Base-by-base conservation (phyloP, 1,140 invertebrate species). In the Drosophila pectinifera region DNA sequence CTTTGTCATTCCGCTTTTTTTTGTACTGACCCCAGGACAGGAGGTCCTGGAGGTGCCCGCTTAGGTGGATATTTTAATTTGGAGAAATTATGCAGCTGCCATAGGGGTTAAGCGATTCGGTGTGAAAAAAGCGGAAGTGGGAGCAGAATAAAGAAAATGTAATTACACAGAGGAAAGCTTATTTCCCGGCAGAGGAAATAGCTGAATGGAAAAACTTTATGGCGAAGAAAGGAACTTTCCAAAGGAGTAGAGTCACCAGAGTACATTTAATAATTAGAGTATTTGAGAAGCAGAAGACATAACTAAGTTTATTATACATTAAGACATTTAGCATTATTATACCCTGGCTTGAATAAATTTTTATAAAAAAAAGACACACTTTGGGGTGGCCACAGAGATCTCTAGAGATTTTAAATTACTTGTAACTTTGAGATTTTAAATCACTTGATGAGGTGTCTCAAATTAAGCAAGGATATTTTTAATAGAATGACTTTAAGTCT, bases 21-120 rank as follows among this genome's bases (percentile, higher is more conserved):
- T 62, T 78, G 6, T 6, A 39, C 65, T 45, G 64, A 54, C 74
- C 36, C 39, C 31, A 14, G 55, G 55, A 11, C 26, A 41, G 51
- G 11, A 41, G 51, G 51, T 70, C 51, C 53, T 48, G 65, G 4
- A 41, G 45, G 64, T 70, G 10, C 31, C 24, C n/a, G 56, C 48
- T 56, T 70, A 31, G 64, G 49, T 34, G 16, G 46, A 38, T 39
- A 14, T 28, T 39, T 20, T 38, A 28, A 46, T 56, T 38, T 28
- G 24, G 10, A 11, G 18, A 6, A 26, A 31, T 24, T 49, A 31
- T 67, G n/a, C 61, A 65, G 34, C 14, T 24, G 42, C 14, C 26
- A 10, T 20, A 43, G 22, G 26, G 55, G 62, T 64, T 64, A 43
- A 31, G 18, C 57, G 57, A 36, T 51, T 36, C 13, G 22, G 11